These are phyloP conservation scores for Drosophila subpulchrella DNA, from an alignment of 1,140 invertebrate genomes.

Conservation along the genomic window DNA sequence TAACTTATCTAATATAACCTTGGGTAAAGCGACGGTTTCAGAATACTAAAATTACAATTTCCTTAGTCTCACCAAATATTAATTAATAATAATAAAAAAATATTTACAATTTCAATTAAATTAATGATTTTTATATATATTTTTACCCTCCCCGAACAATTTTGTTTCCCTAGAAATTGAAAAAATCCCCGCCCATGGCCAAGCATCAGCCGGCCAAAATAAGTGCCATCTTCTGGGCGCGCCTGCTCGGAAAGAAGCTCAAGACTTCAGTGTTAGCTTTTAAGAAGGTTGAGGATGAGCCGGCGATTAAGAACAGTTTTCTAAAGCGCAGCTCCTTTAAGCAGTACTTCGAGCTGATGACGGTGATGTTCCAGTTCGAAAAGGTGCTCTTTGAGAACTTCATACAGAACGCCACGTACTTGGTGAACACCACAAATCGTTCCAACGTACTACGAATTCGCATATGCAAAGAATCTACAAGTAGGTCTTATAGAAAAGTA, in stretches of 20 bases:
- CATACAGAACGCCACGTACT: slow-evolving; percentile 86
- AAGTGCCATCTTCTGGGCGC: slow-evolving; percentile 93
- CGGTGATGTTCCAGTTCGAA: slow-evolving; percentile 91
- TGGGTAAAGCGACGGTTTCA: no score
- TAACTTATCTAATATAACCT: no score
- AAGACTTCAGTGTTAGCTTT: slow-evolving; percentile 92
- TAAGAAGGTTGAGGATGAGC: slow-evolving; percentile 88
- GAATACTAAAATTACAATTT: no score
- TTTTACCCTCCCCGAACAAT: background rate
- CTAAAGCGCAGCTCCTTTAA: slow-evolving; percentile 90
- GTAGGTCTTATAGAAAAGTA: slow-evolving; percentile 31
- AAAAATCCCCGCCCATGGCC: slow-evolving; percentile 90
- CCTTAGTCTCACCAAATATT: no score
- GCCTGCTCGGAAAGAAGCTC: slow-evolving; percentile 90
- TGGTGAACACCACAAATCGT: slow-evolving; percentile 88
- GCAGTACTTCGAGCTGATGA: slow-evolving; percentile 90
- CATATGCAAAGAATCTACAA: slow-evolving; percentile 54
- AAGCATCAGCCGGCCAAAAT: slow-evolving; percentile 91
- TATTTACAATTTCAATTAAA: no score
- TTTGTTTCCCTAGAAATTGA: slow-evolving; percentile 86
- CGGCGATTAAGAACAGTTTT: slow-evolving; percentile 88
- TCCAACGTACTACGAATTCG: slow-evolving; percentile 88
- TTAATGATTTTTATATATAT: no score
- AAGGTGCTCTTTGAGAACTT: slow-evolving; percentile 88
- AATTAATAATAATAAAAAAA: no score